Evolutionary conservation across 1,140 invertebrate species (phyloP).

Genomic region (Pseudomyrmex pallidus): DNA sequence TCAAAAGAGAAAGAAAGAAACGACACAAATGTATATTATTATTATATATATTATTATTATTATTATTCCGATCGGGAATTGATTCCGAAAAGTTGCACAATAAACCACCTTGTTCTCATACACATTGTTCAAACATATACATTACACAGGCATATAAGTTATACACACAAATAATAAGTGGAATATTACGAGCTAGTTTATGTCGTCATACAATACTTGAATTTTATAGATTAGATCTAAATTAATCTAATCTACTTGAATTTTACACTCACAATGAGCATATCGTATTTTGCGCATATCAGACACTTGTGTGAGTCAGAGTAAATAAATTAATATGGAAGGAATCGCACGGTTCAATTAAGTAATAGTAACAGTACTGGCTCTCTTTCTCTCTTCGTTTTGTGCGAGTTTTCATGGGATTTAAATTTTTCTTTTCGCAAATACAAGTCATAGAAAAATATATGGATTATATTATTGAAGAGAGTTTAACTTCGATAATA

Average conservation of each 20-base stretch:
- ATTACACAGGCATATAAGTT: constrained; percentile 35
- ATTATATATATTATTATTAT: too few relatives aligned
- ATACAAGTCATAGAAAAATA: constrained; percentile 56
- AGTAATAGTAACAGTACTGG: constrained; percentile 46
- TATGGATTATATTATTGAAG: constrained; percentile 37
- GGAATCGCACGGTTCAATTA: constrained; percentile 33
- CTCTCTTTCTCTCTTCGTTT: constrained; percentile 45
- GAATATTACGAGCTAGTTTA: constrained; percentile 50
- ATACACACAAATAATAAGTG: constrained; percentile 41
- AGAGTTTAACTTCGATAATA: constrained; percentile 24
- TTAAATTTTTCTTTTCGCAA: constrained; percentile 23
- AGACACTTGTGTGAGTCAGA: constrained; percentile 27
- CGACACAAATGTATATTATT: too few relatives aligned
- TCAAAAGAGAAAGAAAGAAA: too few relatives aligned
- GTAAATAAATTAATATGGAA: constrained; percentile 23
- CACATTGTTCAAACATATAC: constrained; percentile 34
- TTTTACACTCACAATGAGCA: constrained; percentile 37
- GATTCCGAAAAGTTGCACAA: too few relatives aligned
- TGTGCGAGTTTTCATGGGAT: constrained; percentile 30
- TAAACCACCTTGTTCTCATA: background rate
- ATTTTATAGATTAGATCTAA: constrained; percentile 11
- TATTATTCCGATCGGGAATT: too few relatives aligned
- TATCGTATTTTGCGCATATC: background rate
- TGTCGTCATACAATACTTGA: constrained; percentile 55
- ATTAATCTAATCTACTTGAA: constrained; percentile 28